These are phyloP conservation scores for Tautogolabrus adspersus DNA, from an alignment of 2,113 vertebrate species.

Conservation along the genomic window DNA sequence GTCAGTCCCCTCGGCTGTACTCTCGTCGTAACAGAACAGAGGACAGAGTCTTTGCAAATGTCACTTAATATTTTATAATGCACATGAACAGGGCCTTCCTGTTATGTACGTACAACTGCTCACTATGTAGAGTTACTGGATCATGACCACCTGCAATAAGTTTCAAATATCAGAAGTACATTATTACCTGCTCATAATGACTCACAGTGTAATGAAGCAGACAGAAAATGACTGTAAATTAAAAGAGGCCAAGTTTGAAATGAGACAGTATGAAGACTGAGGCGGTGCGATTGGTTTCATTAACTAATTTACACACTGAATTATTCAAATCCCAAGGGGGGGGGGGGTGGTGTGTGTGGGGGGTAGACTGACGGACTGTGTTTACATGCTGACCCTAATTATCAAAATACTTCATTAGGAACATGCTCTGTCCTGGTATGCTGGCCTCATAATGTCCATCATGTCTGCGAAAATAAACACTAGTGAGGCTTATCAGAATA, in stretches of 20 bases:
- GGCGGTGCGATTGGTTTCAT: constrained; percentile 76
- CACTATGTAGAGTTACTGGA: not conserved
- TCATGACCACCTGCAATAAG: not conserved
- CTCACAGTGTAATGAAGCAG: constrained; percentile 28
- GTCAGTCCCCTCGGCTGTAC: not conserved
- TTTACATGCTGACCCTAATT: constrained; percentile 87
- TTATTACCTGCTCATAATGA: not conserved
- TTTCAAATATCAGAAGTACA: constrained; percentile 22
- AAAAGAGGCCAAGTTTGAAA: constrained; percentile 79
- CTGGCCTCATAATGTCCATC: constrained; percentile 40
- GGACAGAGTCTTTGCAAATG: not conserved
- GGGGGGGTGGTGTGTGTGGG: too few species aligned
- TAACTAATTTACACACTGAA: constrained; percentile 85
- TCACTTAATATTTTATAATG: not conserved
- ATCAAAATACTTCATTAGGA: constrained; percentile 84
- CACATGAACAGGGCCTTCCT: not conserved
- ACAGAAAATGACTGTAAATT: constrained; percentile 72
- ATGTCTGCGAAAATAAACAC: constrained; percentile 36
- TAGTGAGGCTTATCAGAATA: constrained; percentile 24
- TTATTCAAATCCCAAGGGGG: constrained; percentile 88
- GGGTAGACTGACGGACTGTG: constrained; percentile 76
- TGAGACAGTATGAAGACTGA: constrained; percentile 76
- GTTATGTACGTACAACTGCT: not conserved
- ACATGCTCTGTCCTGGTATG: constrained; percentile 61
- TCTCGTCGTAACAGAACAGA: not conserved